Conservation (phyloP, 2,113 vertebrate genomes). For the Orycteropus afer region DNA sequence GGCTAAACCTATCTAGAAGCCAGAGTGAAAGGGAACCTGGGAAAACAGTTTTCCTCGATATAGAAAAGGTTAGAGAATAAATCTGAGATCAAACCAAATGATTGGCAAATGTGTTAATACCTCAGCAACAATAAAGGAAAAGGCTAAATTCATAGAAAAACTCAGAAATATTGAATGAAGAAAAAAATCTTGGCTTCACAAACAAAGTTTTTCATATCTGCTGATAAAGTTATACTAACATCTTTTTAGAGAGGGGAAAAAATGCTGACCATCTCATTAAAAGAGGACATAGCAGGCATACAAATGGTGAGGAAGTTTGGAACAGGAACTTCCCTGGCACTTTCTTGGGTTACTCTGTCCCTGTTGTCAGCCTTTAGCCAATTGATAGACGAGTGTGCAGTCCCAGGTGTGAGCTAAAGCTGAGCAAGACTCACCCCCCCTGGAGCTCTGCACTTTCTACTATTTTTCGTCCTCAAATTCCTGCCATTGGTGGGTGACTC, state of each 20-base stretch:
- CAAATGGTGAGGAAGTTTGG: not conserved
- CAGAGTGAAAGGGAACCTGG: not conserved
- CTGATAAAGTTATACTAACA: not conserved
- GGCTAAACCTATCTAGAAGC: not conserved
- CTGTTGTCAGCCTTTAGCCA: not conserved
- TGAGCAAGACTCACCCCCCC: not conserved
- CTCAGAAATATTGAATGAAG: not conserved
- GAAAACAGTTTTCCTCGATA: not conserved
- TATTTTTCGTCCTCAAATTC: conserved; percentile 38
- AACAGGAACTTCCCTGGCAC: not conserved
- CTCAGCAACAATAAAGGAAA: conserved; percentile 2
- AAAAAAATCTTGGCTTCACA: not conserved
- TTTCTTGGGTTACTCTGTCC: conserved; percentile 9
- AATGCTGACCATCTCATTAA: conserved; percentile 19
- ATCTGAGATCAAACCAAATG: not conserved
- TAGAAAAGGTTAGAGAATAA: not conserved
- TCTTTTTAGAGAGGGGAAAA: conserved; percentile 19
- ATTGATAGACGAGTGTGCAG: not conserved
- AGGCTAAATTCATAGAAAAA: not conserved
- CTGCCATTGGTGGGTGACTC: not conserved
- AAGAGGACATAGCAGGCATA: not conserved
- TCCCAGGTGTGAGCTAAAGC: not conserved
- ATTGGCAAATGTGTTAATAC: not conserved
- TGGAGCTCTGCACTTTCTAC: not conserved
- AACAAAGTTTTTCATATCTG: not conserved